phyloP scores from a whole-genome alignment of 2,797 vertebrate species.

The Acrossocheilus fasciatus region DNA sequence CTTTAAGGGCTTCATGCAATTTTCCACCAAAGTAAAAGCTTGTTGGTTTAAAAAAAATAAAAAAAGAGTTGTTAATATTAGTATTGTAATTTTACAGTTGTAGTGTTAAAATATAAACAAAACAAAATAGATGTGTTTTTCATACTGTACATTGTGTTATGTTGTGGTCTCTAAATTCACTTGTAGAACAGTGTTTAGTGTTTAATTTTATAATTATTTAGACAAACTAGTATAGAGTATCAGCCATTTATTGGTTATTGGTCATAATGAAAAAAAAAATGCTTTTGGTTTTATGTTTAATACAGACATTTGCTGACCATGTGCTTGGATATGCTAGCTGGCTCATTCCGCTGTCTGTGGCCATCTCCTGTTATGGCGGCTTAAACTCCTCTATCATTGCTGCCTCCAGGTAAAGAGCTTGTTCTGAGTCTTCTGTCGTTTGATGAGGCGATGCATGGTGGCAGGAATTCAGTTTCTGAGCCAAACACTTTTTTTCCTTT shows the following conservation, averaged over 20 bases:
- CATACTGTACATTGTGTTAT: neutral
- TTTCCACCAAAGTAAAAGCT: neutral
- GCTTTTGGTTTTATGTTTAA: conserved; percentile 2
- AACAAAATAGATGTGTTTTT: neutral
- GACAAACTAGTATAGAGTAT: neutral
- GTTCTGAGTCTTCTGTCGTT: neutral
- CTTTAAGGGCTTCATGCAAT: no score
- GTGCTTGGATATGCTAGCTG: conserved; percentile 82
- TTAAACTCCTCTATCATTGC: conserved; percentile 87
- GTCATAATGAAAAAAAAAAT: neutral
- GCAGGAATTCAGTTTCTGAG: neutral
- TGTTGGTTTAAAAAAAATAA: neutral
- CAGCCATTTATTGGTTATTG: neutral
- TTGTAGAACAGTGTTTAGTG: no score
- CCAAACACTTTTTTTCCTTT: conserved; percentile 2
- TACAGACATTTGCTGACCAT: conserved; percentile 83
- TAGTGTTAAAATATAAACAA: no score
- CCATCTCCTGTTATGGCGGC: conserved; percentile 86
- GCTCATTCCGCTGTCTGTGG: conserved; percentile 85
- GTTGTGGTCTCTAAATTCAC: neutral
- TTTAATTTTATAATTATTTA: neutral
- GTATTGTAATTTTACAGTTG: neutral
- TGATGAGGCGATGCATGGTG: neutral
- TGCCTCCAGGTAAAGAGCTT: conserved; percentile 78
- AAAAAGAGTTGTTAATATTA: neutral